phyloP scores from a whole-genome alignment of 2,888 invertebrate genomes.

The Slavum lentiscoides region DNA sequence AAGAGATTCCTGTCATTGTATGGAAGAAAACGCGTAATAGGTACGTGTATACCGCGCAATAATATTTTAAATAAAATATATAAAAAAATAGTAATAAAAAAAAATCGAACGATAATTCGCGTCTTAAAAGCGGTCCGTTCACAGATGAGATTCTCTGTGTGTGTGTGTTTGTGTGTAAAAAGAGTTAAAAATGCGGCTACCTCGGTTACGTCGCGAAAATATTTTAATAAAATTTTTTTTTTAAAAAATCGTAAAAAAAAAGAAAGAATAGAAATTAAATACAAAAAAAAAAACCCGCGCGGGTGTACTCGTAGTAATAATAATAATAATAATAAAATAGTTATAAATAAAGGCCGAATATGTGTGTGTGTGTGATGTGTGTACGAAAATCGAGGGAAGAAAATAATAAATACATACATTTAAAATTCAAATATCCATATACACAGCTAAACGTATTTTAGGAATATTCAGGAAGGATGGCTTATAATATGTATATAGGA shows the following conservation, averaged over 20 bases:
- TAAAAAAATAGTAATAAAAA: not conserved
- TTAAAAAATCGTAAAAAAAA: constrained; percentile 1
- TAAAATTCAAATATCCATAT: no score
- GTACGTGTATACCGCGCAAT: not conserved
- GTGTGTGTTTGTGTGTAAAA: not conserved
- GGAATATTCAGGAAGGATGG: not conserved
- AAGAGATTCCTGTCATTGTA: not conserved
- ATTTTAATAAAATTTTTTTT: no score
- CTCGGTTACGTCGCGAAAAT: no score
- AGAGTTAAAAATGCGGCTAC: not conserved
- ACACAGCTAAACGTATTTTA: no score
- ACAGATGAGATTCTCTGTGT: no score
- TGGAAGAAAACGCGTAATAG: not conserved
- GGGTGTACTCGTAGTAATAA: not conserved
- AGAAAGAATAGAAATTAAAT: not conserved
- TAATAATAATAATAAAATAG: not conserved
- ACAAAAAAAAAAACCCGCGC: not conserved
- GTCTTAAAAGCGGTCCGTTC: no score
- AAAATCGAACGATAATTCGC: no score
- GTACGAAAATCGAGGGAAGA: not conserved
- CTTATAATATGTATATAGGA: not conserved
- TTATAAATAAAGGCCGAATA: not conserved
- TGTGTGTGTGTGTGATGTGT: not conserved
- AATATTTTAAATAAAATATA: not conserved
- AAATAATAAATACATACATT: not conserved